These are phyloP conservation scores for Crotalus tigris DNA, from an alignment of 2,113 vertebrate genomes.

Conservation along the genomic window DNA sequence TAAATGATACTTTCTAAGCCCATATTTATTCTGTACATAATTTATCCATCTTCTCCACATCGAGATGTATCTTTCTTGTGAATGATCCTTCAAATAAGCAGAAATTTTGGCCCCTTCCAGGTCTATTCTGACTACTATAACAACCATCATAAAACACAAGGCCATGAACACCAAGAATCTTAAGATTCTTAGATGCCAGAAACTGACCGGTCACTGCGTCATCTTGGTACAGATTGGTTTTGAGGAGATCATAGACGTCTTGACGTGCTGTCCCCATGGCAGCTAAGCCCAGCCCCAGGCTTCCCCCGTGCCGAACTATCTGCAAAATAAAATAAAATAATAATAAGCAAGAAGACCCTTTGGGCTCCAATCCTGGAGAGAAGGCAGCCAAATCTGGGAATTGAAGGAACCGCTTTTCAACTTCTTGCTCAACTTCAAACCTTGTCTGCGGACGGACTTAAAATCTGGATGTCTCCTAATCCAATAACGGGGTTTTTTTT, in stretches of 20 bases:
- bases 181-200: constrained; percentile 34
- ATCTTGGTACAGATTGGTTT: constrained; percentile 98
- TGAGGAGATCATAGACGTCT: constrained; percentile 95
- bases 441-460: too few relatives aligned
- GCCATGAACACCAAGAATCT: neutral
- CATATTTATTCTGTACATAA: too few relatives aligned
- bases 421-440: neutral
- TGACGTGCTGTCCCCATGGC: constrained; percentile 95
- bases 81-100: too few relatives aligned
- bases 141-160: neutral
- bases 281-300: constrained; percentile 91
- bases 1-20: too few relatives aligned
- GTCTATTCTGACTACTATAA: too few relatives aligned
- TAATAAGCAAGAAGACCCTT: neutral
- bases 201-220: constrained; percentile 93
- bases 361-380: neutral
- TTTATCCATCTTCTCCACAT: too few relatives aligned
- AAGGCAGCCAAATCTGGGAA: neutral
- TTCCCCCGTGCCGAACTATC: constrained; percentile 98
- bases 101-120: too few relatives aligned
- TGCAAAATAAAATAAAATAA: constrained; percentile 44
- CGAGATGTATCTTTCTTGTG: too few relatives aligned
- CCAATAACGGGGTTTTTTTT: too few relatives aligned
- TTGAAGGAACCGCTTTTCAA: neutral
- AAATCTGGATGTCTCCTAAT: too few relatives aligned